These are phyloP conservation scores for Tringa solitaria DNA, from an alignment of 2,113 vertebrate genomes.

Conservation along the genomic window DNA sequence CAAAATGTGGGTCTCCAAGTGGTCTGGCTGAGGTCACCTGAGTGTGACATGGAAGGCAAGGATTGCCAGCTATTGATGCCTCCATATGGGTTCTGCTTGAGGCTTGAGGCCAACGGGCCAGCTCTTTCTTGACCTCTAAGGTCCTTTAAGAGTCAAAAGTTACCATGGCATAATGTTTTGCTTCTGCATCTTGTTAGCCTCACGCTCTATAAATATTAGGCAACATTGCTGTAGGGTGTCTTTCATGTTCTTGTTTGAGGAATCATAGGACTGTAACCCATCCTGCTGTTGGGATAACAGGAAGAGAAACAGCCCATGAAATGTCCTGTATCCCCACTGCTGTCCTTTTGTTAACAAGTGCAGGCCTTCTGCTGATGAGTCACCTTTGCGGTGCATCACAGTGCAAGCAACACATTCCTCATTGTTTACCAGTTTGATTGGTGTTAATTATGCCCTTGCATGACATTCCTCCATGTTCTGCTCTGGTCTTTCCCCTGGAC, in stretches of 20 bases:
- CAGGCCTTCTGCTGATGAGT: background rate
- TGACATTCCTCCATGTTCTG: background rate
- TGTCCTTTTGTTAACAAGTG: background rate
- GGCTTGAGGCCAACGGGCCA: background rate
- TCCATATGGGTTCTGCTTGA: background rate
- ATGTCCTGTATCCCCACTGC: background rate
- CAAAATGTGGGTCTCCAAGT: background rate
- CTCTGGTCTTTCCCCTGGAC: background rate
- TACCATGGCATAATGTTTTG: background rate
- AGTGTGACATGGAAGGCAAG: background rate
- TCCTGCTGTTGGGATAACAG: background rate
- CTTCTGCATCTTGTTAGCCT: background rate
- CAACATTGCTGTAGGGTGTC: background rate
- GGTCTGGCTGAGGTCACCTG: background rate
- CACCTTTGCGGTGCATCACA: background rate
- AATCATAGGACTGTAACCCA: background rate
- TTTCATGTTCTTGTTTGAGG: background rate
- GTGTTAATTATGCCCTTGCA: background rate
- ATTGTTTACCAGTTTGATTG: rapidly evolving
- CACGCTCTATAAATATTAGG: rapidly evolving
- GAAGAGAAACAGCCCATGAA: background rate
- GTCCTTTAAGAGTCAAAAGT: background rate
- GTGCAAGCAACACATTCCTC: background rate
- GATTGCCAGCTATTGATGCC: background rate
- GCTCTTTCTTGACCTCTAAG: background rate